Base-by-base conservation (phyloP, 2,113 vertebrate genomes). In the Rana temporaria region DNA sequence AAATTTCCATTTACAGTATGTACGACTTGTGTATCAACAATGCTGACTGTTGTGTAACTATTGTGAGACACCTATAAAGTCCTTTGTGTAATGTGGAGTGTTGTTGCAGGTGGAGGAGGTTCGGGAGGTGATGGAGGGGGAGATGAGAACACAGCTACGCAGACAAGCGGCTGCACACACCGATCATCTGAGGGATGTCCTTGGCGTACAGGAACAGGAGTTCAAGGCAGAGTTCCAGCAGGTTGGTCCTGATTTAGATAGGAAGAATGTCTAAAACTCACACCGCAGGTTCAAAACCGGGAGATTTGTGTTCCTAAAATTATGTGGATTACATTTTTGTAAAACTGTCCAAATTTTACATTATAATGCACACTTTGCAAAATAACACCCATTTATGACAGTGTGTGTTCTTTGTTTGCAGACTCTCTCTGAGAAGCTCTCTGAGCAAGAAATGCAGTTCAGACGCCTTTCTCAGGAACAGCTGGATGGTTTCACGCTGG, bases 91-190 rank as follows among this genome's bases (percentile, higher is more conserved):
- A 48, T 8, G 2, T 48, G 42, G 12, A 12, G 42, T 48, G 42
- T 48, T n/a, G n/a, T 38, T 74, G 0, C 83, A 99, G 98, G 88
- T 96, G 19, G 93, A 94, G 11, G 97, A 99, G 85, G 89, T 97
- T 17, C 92, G 96, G 12, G 97, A 97, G 20, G 95, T 97, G 86
- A 98, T 99, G 97, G 98, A 99, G 88, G 92, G 69, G 0, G 98
- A 99, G 85, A 99, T 99, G 98, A 94, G 98, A 79, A 99, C 97
- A 0, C 98, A 99, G 92, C 94, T 99, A 0, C 95, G 97, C 34
- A 93, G 98, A 4, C 97, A 99, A 86, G 97, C 98, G 0, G 97
- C 97, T 0, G 98, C 98, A 42, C 98, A 99, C 91, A 96, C 94
- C 0, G 98, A 99, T 88, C 98, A 99, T 3, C 92, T 99, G 78